phyloP scores from a whole-genome alignment of 2,113 vertebrate species.

The Sinocyclocheilus maitianheensis region DNA sequence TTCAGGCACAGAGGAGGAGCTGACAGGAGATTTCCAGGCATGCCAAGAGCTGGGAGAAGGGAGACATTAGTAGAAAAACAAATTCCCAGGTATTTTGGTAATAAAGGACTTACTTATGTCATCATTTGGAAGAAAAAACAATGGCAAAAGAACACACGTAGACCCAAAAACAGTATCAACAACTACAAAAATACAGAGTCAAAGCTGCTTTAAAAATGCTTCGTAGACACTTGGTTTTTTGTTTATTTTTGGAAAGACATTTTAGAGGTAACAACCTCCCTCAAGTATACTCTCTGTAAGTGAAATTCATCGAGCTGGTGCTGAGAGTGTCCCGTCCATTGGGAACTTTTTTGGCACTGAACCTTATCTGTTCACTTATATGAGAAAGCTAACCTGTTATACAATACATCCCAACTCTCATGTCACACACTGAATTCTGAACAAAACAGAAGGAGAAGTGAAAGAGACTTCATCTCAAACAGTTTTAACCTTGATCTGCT shows the following conservation, averaged over 20 bases:
- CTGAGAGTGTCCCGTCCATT: not conserved
- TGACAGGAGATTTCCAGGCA: not conserved
- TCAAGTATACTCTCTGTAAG: slow-evolving; percentile 47
- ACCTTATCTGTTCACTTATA: slow-evolving; percentile 32
- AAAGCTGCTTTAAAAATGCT: not conserved
- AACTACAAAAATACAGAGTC: not conserved
- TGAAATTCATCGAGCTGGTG: slow-evolving; percentile 28
- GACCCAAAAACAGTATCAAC: not conserved
- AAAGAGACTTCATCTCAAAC: not conserved
- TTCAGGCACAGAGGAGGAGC: not conserved
- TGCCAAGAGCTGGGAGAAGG: not conserved
- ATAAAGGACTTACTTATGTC: not conserved
- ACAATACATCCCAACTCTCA: not conserved
- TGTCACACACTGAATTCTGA: not conserved
- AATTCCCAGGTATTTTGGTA: not conserved
- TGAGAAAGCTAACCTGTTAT: slow-evolving; percentile 38
- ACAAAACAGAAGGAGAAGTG: not conserved
- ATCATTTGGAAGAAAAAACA: not conserved
- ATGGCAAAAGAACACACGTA: not conserved
- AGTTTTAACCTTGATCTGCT: not conserved
- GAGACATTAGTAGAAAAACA: not conserved
- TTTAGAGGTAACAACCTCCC: slow-evolving; percentile 12
- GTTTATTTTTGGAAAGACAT: slow-evolving; percentile 4
- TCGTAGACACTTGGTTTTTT: not conserved
- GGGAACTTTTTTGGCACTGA: slow-evolving; percentile 22